Evolutionary conservation across 2,797 vertebrate species (phyloP).

Genomic region (Ceyx erithaca): DNA sequence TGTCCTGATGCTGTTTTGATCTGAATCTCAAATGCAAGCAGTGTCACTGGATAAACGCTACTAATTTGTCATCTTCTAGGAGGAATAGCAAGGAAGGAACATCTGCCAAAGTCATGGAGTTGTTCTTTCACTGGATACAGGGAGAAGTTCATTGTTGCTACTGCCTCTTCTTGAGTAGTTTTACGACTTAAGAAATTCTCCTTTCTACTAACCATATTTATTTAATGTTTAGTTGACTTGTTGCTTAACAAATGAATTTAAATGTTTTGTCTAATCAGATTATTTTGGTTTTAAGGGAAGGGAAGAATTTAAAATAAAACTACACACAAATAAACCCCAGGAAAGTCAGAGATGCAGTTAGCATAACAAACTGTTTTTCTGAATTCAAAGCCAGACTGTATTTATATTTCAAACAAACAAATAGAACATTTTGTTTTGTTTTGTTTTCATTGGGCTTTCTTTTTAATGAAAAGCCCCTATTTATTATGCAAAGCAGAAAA

Average conservation of each 20-base stretch:
- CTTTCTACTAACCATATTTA: background rate
- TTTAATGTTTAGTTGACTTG: background rate
- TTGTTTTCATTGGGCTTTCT: background rate
- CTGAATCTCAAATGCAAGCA: background rate
- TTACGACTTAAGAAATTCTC: background rate
- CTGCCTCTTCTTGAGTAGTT: background rate
- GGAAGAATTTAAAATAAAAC: background rate
- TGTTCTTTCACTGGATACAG: background rate
- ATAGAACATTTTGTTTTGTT: background rate
- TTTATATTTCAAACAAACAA: background rate
- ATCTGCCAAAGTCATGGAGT: background rate
- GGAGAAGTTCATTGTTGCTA: background rate
- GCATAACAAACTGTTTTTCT: rapidly evolving
- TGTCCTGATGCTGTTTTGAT: background rate
- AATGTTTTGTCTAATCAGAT: background rate
- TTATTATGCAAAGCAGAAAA: background rate
- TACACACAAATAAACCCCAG: background rate
- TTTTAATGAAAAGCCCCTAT: background rate
- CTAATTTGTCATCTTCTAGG: background rate
- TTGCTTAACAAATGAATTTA: background rate
- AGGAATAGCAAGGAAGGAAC: background rate
- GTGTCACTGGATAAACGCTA: background rate
- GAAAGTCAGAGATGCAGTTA: background rate
- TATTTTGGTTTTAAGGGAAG: background rate
- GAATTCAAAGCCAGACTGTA: background rate